A percentile compares a stretch with the other conserved stretches of the same genome.
These are phyloP conservation scores for Synergus japonicus DNA, from an alignment of 2,888 invertebrate species.

Conservation along the genomic window DNA sequence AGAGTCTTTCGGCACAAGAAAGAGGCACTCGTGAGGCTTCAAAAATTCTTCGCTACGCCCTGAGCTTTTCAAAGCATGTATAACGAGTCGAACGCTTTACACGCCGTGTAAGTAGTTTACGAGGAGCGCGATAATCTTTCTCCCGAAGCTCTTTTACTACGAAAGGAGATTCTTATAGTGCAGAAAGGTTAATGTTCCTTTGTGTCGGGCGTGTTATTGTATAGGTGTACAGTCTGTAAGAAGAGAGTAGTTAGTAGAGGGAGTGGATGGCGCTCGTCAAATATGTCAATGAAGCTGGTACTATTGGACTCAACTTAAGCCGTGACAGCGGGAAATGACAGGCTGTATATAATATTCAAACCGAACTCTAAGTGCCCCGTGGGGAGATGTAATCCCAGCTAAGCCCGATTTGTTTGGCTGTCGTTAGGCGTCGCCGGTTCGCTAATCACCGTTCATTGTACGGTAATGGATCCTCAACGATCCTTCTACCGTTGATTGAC, in stretches of 20 bases:
- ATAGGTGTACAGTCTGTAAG: constrained; percentile 9
- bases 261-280: constrained; percentile 48
- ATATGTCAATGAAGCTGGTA: constrained; percentile 42
- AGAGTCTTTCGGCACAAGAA: constrained; percentile 49
- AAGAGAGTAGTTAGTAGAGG: not conserved
- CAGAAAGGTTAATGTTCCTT: constrained; percentile 47
- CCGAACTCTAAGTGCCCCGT: constrained; percentile 59
- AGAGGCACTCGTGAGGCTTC: constrained; percentile 42
- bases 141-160: constrained; percentile 14
- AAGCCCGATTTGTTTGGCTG: constrained; percentile 73
- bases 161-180: constrained; percentile 36
- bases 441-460: constrained; percentile 72
- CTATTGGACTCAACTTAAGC: constrained; percentile 57
- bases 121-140: constrained; percentile 51
- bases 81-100: constrained; percentile 29
- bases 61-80: constrained; percentile 15
- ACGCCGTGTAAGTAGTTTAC: constrained; percentile 49
- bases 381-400: constrained; percentile 70
- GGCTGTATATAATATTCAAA: constrained; percentile 67
- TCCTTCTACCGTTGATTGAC: constrained; percentile 58
- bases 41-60: constrained; percentile 44
- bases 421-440: constrained; percentile 69
- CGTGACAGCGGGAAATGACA: constrained; percentile 63
- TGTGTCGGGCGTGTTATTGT: constrained; percentile 45
- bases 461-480: constrained; percentile 69